Evolutionary conservation across 2,888 invertebrate species (phyloP).

Genomic region (Chalcosyrphus nemorum): DNA sequence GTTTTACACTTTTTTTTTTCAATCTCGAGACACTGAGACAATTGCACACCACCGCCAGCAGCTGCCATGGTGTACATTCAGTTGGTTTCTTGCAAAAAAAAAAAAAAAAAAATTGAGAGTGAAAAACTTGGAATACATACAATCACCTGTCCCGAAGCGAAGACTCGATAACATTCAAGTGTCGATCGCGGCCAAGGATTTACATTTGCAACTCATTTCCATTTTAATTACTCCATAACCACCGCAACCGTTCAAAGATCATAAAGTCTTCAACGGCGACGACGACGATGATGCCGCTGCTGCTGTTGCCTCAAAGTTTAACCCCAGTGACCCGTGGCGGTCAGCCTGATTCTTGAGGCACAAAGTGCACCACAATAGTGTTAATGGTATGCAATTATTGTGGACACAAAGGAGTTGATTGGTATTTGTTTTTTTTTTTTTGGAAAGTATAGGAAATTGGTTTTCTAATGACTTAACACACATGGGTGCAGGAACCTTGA

Average conservation of each 20-base stretch:
- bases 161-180: conserved; percentile 68
- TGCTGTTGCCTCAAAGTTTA: conserved; percentile 40
- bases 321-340: conserved; percentile 55
- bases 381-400: background rate
- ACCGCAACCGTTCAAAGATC: conserved; percentile 35
- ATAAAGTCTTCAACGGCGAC: conserved; percentile 24
- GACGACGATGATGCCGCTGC: conserved; percentile 14
- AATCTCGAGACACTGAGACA: conserved; percentile 10
- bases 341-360: conserved; percentile 2
- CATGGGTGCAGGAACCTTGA: conserved; percentile 28
- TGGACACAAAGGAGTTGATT: background rate
- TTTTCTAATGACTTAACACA: background rate
- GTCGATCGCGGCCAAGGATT: conserved; percentile 71
- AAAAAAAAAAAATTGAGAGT: conserved; percentile 7
- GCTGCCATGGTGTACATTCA: background rate
- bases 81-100: conserved; percentile 20
- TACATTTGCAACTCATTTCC: conserved; percentile 67
- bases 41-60: conserved; percentile 16
- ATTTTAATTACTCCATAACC: conserved; percentile 66
- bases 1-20: conserved; percentile 25
- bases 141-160: conserved; percentile 55
- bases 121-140: conserved; percentile 38
- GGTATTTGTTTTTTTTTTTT: conserved; percentile 13
- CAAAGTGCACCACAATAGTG: background rate
- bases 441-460: conserved; percentile 37